Percentiles rank a stretch among this genome's conserved stretches.
Conservation (phyloP, 2,888 invertebrate genomes). For the Cataglyphis cursor region DNA sequence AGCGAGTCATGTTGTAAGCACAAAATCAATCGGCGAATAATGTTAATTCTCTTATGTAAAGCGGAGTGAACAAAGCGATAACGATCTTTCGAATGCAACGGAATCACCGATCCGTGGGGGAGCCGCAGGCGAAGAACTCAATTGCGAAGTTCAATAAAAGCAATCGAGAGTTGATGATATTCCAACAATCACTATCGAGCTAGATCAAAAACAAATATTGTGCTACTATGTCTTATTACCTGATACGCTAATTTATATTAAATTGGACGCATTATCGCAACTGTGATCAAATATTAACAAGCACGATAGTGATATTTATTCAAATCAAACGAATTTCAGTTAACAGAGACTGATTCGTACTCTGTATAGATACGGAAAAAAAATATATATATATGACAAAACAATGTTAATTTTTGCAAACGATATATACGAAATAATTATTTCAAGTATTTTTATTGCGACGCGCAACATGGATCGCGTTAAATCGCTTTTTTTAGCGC, state of each 20-base stretch:
- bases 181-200: conserved; percentile 50
- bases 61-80: conserved; percentile 53
- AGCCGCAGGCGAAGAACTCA: conserved; percentile 56
- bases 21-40: conserved; percentile 56
- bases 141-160: conserved; percentile 56
- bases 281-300: neutral
- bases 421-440: neutral
- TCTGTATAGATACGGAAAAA: neutral
- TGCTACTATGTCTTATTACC: conserved; percentile 34
- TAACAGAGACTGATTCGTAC: neutral
- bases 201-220: conserved; percentile 49
- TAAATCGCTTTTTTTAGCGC: conserved; percentile 18
- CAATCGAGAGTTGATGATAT: conserved; percentile 50
- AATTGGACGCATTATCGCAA: conserved; percentile 19
- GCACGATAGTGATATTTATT: neutral
- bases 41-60: conserved; percentile 56
- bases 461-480: neutral
- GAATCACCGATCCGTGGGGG: conserved; percentile 44
- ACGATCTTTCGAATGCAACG: conserved; percentile 53
- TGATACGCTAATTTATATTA: conserved; percentile 31
- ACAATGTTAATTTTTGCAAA: conserved; percentile 15
- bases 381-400: neutral
- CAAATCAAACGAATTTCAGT: conserved; percentile 1
- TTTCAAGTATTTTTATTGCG: conserved; percentile 28
- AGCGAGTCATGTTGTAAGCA: conserved; percentile 51